A percentile compares a stretch with the other conserved stretches of the same genome.
phyloP scores from a whole-genome alignment of 2,888 invertebrate genomes.

The Ceriagrion tenellum region DNA sequence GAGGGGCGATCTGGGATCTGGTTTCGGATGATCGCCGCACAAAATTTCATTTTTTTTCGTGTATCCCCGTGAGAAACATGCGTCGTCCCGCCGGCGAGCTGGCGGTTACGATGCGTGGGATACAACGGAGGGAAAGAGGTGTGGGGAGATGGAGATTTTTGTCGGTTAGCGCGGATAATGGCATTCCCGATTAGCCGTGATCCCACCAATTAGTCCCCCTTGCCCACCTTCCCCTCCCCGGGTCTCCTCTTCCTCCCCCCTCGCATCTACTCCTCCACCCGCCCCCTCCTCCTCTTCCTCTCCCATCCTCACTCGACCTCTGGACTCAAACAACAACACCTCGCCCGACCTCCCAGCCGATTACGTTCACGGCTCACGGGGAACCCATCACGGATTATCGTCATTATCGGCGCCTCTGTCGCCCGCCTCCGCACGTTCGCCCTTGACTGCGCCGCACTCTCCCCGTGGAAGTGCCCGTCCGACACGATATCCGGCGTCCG shows the following conservation, averaged over 20 bases:
- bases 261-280: not conserved
- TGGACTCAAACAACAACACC: too few species aligned
- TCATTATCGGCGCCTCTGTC: too few species aligned
- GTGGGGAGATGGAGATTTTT: not conserved
- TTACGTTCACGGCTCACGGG: too few species aligned
- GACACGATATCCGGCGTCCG: not conserved
- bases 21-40: not conserved
- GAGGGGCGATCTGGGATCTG: not conserved
- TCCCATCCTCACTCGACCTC: not conserved
- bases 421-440: too few species aligned
- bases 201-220: not conserved
- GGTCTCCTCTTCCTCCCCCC: not conserved
- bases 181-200: conserved; percentile 10
- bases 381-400: not conserved
- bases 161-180: conserved; percentile 10
- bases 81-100: not conserved
- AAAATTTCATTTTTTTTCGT: not conserved
- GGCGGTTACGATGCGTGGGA: not conserved
- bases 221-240: not conserved
- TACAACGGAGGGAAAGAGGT: not conserved
- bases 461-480: not conserved
- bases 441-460: not conserved
- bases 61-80: not conserved
- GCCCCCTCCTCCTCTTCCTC: not conserved
- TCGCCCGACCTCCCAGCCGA: too few species aligned